Evolutionary conservation across 1,140 invertebrate genomes (phyloP), one percentile per base, ranked within the genome.

Genomic region (Protaetia brevitarsis): DNA sequence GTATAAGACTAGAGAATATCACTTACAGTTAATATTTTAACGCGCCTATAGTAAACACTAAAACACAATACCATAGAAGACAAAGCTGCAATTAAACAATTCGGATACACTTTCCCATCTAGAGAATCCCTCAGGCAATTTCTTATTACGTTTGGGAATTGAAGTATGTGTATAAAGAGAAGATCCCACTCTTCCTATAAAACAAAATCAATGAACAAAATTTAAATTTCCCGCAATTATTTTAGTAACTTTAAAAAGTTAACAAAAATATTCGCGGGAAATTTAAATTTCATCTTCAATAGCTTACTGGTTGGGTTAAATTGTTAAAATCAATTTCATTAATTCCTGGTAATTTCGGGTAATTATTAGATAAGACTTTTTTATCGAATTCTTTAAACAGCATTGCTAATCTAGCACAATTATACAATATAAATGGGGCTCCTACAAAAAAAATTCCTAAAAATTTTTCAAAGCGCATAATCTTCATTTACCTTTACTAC

Each of bases 391-490:
- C 84, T 62, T 82, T 78, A 36, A 88, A 77, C 64, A 91, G 82
- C 1, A 84, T 82, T 66, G 84, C 79, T 67, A 91, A 73, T 63
- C 89, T 82, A 0, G 86, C 87, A 73, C 83, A 84, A 71, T 91
- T 91, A 72, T 91, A 90, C n/a, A 91, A 79, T 31, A 89, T 81
- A 77, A 89, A 90, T 30, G 83, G 77, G n/a, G 86, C 84, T 57
- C 86, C 87, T 88, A 26, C 62, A 16, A 26, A 11, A 66, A n/a
- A 60, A 41, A 59, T 27, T 5, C 27, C 13, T 62, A 27, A 26
- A 13, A 64, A 62, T n/a, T n/a, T 27, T 23, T 16, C 23, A 21
- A 26, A 8, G 21, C 34, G 34, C 10, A 45, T 51, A 31, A 58
- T 37, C 41, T 6, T 23, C 0, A 7, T 66, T 37, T 37, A 74